A percentile compares a stretch with the other conserved stretches of the same genome.
Conservation (phyloP, 2,113 vertebrate species). For the Sclerurus mexicanus region DNA sequence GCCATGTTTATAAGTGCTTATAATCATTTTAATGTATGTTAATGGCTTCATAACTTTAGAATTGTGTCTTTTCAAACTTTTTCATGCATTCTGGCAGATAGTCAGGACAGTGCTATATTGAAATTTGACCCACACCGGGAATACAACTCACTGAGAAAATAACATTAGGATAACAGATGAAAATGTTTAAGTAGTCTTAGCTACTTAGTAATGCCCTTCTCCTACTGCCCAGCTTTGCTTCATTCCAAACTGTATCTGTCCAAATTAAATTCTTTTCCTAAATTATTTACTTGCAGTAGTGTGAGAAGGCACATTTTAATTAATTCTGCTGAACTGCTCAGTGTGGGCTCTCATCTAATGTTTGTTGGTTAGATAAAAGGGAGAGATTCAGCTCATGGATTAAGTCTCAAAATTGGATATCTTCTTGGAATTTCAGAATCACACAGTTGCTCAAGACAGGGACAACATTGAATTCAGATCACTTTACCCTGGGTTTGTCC, state of each 20-base stretch:
- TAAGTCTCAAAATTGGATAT: not conserved
- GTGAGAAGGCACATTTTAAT: not conserved
- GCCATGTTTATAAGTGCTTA: not conserved
- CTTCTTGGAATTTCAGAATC: not conserved
- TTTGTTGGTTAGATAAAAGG: not conserved
- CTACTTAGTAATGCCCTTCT: not conserved
- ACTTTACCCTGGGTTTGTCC: not conserved
- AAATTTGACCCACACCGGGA: not conserved
- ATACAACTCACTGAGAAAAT: not conserved
- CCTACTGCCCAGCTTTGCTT: not conserved
- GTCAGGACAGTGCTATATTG: not conserved
- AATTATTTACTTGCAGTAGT: not conserved
- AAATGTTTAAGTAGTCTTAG: conserved; percentile 18
- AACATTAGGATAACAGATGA: conserved; percentile 3
- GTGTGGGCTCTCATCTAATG: not conserved
- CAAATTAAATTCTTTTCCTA: not conserved
- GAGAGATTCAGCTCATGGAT: not conserved
- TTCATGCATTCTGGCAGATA: not conserved
- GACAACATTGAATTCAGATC: not conserved
- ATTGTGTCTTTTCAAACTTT: not conserved
- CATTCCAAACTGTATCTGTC: not conserved
- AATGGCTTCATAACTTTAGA: not conserved
- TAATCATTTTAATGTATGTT: not conserved
- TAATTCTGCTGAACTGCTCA: not conserved
- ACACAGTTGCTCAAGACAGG: not conserved